A percentile compares a stretch with the other conserved stretches of the same genome.
Evolutionary conservation across 1,140 invertebrate species (phyloP).

Genomic region (Conus ventricosus): DNA sequence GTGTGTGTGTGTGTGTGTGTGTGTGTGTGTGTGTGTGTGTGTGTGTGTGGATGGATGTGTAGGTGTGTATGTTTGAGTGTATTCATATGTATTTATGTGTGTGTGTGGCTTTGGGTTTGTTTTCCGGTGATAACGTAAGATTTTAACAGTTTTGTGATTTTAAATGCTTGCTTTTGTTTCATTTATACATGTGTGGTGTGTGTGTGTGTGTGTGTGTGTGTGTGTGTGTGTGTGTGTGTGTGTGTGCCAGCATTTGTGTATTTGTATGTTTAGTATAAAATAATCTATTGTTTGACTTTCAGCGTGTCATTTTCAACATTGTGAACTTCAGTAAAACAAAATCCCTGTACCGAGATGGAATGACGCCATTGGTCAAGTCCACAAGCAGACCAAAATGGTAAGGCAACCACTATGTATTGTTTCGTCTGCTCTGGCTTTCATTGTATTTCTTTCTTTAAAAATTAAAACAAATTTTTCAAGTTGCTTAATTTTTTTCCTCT

Average conservation of each 20-base stretch:
- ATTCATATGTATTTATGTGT: background rate
- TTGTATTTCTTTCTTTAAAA: no score
- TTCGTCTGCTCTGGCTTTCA: no score
- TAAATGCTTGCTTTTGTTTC: no score
- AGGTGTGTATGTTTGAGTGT: background rate
- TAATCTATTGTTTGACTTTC: slow-evolving; percentile 69
- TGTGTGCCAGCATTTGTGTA: background rate
- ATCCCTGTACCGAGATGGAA: slow-evolving; percentile 90
- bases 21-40: background rate
- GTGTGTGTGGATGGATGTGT: background rate
- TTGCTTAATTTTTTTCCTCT: background rate
- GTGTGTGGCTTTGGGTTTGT: background rate
- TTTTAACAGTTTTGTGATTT: no score
- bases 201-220: background rate
- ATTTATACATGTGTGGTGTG: no score
- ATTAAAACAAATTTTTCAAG: no score
- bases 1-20: no score
- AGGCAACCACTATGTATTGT: background rate
- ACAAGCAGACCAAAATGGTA: slow-evolving; percentile 93
- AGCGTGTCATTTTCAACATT: slow-evolving; percentile 97
- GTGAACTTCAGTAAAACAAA: slow-evolving; percentile 96
- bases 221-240: background rate
- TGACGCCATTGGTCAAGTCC: slow-evolving; percentile 95
- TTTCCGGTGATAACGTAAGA: no score
- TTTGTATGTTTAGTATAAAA: background rate